These are phyloP conservation scores for Xiphophorus birchmanni DNA, from an alignment of 2,797 vertebrate species.

Conservation along the genomic window DNA sequence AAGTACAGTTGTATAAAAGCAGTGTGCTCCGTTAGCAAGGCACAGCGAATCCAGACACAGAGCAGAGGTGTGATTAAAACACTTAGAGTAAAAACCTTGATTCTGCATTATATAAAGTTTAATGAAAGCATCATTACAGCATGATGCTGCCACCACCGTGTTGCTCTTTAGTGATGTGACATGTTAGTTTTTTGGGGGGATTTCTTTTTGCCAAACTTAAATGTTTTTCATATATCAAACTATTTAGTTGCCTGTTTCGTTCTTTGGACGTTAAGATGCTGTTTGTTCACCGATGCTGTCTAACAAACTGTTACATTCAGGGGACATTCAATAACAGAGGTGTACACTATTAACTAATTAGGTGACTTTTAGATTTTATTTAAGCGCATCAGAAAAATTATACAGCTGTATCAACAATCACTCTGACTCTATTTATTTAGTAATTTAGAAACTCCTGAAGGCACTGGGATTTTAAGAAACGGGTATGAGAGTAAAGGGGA, in stretches of 20 bases:
- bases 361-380: background rate
- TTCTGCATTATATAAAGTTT: background rate
- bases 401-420: background rate
- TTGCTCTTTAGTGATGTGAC: background rate
- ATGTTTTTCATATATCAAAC: background rate
- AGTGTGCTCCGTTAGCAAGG: conserved; percentile 38
- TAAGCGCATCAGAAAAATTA: background rate
- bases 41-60: conserved; percentile 21
- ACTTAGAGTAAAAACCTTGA: background rate
- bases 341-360: background rate
- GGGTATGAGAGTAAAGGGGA: background rate
- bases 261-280: background rate
- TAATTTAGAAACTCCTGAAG: background rate
- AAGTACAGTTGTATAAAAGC: conserved; percentile 28
- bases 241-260: background rate
- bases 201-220: background rate
- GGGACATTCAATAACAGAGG: background rate
- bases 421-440: background rate
- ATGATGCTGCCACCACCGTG: background rate
- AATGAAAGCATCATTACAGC: background rate
- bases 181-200: background rate
- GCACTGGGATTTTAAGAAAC: background rate
- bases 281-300: background rate
- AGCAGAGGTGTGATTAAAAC: background rate
- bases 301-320: background rate